A percentile compares a stretch with the other conserved stretches of the same genome.
phyloP scores from a whole-genome alignment of 2,113 vertebrate species.

The Natator depressus region DNA sequence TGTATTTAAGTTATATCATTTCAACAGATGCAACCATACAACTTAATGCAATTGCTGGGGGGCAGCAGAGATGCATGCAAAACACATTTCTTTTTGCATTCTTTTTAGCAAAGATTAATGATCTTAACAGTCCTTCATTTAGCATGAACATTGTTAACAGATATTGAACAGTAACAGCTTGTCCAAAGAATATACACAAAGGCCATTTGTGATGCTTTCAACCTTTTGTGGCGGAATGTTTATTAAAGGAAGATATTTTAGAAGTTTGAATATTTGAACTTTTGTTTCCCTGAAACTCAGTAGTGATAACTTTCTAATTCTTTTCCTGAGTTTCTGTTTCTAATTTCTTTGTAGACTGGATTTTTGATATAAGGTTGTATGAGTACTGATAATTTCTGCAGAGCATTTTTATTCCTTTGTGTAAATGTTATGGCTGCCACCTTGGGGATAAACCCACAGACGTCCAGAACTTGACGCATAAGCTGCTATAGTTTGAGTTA shows the following conservation, averaged over 20 bases:
- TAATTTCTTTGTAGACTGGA: neutral
- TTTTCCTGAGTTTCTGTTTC: neutral
- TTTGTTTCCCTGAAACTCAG: neutral
- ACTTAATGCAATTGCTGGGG: neutral
- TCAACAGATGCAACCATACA: neutral
- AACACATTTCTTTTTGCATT: neutral
- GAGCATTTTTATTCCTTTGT: neutral
- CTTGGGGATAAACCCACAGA: neutral
- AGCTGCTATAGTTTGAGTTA: neutral
- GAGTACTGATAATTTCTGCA: neutral
- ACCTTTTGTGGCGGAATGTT: neutral
- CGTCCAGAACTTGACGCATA: neutral
- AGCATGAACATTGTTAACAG: neutral
- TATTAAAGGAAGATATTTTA: accelerated
- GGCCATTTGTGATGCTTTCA: neutral
- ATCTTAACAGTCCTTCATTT: neutral
- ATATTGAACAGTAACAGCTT: neutral
- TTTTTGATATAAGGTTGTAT: neutral
- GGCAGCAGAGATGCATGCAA: neutral
- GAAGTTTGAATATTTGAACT: neutral
- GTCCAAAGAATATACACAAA: neutral
- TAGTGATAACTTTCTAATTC: neutral
- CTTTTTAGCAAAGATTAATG: neutral
- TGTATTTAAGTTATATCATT: neutral
- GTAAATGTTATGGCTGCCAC: neutral